Base-by-base conservation (phyloP, 2,113 vertebrate genomes). In the Pseudorhombus dupliciocellatus region DNA sequence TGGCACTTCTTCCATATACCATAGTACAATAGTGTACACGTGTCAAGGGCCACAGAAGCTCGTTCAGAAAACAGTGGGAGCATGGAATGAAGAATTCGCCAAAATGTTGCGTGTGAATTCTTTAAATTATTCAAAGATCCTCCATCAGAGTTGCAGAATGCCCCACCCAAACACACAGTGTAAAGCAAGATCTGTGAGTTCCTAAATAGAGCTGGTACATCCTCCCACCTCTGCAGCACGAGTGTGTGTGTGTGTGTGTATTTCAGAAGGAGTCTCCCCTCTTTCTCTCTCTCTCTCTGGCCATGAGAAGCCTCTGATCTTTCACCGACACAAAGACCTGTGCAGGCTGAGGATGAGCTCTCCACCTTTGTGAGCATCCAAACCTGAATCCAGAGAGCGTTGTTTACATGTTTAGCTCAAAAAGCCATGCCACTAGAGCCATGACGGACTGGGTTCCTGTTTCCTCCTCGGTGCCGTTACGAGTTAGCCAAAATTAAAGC, bases 401-500 rank as follows among this genome's bases (percentile, higher is more conserved):
- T 88, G 79, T 89, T 85, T 83, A 71, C 70, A 52, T 21, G 56
- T 84, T 84, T 84, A n/a, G 73, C 30, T 55, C 65, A 61, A 59
- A 81, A 75, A 66, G 16, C 7, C 14, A 74, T 83, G 70, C 68
- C 77, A 85, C 79, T 70, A 73, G 77, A 21, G 2, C 73, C 57
- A 84, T 82, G 64, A 84, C 15, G 77, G 55, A 80, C 54, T 18
- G n/a, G 44, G 69, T 87, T 66, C 76, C 77, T 52, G 65, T 93
- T 91, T 89, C 94, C 91, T 92, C 90, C 89, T 90, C 90, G 77
- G 89, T 83, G 77, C 73, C 85, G 82, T 89, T 88, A 89, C 89
- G 92, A 92, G 89, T 90, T 90, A 89, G 85, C 92, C 68, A 76
- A 93, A 93, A 94, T 93, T 92, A 93, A 95, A 95, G 96, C 91